Evolutionary conservation across 2,888 invertebrate species (phyloP).

Genomic region (Marasmarcha lunaedactyla): DNA sequence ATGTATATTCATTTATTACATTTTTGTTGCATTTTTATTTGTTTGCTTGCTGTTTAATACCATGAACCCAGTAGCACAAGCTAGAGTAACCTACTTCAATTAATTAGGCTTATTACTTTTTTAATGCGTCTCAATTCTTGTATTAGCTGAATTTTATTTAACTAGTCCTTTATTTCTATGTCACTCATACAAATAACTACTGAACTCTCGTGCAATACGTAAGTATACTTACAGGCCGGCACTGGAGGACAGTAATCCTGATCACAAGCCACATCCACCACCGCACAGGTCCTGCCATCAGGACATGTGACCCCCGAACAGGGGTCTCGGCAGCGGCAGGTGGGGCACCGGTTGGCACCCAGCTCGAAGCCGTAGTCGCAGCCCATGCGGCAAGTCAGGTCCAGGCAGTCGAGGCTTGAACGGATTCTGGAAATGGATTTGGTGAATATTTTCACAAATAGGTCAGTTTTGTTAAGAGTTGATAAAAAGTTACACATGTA

Average conservation of each 20-base stretch:
- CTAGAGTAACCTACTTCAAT: no score
- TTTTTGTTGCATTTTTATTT: no score
- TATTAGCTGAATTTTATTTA: no score
- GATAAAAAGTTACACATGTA: no score
- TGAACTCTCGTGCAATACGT: constrained; percentile 77
- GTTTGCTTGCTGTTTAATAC: no score
- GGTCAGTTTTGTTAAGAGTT: no score
- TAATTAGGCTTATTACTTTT: no score
- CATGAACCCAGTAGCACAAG: no score
- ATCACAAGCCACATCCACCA: constrained; percentile 88
- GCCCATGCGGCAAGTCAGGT: constrained; percentile 83
- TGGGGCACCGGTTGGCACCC: constrained; percentile 79
- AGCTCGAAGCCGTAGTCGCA: constrained; percentile 87
- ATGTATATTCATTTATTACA: neutral
- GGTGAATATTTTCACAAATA: no score
- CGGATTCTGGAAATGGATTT: constrained; percentile 66
- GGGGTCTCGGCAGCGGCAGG: constrained; percentile 85
- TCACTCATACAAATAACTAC: no score
- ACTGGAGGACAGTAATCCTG: constrained; percentile 89
- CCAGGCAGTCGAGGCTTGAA: constrained; percentile 74
- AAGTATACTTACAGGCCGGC: constrained; percentile 73
- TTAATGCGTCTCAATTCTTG: no score
- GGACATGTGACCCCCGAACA: constrained; percentile 77
- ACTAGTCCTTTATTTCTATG: no score
- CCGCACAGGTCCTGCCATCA: constrained; percentile 78